Conservation (phyloP, 2,888 invertebrate species). For the Eumerus sabulonum region DNA sequence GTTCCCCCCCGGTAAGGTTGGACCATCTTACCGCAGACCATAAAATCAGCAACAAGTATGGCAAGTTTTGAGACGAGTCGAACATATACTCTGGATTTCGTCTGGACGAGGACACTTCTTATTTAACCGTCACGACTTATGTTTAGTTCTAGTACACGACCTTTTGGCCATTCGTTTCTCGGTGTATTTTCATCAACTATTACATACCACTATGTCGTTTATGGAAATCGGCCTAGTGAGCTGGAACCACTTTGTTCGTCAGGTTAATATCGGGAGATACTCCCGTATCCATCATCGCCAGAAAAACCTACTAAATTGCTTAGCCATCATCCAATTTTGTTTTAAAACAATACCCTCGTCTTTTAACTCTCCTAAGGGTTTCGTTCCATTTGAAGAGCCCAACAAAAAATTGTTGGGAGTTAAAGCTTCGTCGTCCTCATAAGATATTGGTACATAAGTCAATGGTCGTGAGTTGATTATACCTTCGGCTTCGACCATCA, state of each 20-base stretch:
- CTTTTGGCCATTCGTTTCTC: slow-evolving; percentile 20
- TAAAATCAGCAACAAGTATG: slow-evolving; percentile 17
- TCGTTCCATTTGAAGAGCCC: too few relatives aligned
- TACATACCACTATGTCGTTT: slow-evolving; percentile 59
- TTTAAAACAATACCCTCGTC: too few relatives aligned
- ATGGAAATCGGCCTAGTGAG: slow-evolving; percentile 39
- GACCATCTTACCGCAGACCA: slow-evolving; percentile 6
- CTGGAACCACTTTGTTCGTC: slow-evolving; percentile 34
- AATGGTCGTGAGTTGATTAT: too few relatives aligned
- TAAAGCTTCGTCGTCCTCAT: too few relatives aligned
- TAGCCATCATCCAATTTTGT: too few relatives aligned
- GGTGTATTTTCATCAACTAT: slow-evolving; percentile 4
- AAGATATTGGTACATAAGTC: too few relatives aligned
- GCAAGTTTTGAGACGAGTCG: slow-evolving; percentile 9
- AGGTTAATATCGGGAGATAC: slow-evolving; percentile 66
- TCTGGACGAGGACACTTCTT: slow-evolving; percentile 26
- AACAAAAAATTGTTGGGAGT: slow-evolving; percentile 71
- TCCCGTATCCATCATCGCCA: slow-evolving; percentile 65
- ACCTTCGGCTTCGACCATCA: too few relatives aligned
- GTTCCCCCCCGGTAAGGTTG: slow-evolving; percentile 50
- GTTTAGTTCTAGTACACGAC: slow-evolving; percentile 8
- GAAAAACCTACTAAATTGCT: too few relatives aligned
- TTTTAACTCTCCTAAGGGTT: too few relatives aligned
- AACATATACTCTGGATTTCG: too few relatives aligned
- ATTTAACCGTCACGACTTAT: slow-evolving; percentile 14